Percentiles rank a stretch among this genome's conserved stretches.
Evolutionary conservation across 37 sponge, comb jelly and placozoan genomes (phyloP).

Genomic region (Crambe crambe): DNA sequence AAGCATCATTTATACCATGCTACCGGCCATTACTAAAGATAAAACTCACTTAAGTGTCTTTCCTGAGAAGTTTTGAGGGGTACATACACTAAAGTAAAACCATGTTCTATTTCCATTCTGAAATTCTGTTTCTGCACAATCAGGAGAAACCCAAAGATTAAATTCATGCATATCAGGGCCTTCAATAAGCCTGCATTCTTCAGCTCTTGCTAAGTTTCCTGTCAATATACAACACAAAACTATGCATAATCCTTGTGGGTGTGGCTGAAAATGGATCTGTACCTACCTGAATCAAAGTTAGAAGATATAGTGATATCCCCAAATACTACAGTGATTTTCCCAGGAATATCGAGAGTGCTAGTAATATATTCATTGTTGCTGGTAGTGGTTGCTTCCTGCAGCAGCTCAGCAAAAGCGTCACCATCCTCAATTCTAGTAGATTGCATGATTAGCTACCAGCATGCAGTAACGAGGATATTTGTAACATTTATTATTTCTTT

Average conservation of each 20-base stretch:
- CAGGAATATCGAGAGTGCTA: conserved; percentile 8
- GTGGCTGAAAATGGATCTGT: neutral
- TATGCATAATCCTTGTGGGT: neutral
- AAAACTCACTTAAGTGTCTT: conserved; percentile 53
- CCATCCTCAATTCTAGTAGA: too few species aligned
- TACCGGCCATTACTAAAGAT: too few species aligned
- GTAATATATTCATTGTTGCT: neutral
- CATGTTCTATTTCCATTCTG: conserved; percentile 83
- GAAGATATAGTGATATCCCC: conserved; percentile 65
- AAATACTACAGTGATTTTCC: conserved; percentile 55
- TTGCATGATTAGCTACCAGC: too few species aligned
- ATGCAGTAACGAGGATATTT: too few species aligned
- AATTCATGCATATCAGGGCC: conserved; percentile 52
- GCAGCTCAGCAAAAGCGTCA: too few species aligned
- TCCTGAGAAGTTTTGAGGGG: conserved; percentile 22
- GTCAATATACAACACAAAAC: neutral
- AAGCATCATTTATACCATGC: too few species aligned
- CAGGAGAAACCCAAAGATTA: conserved; percentile 91
- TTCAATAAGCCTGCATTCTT: conserved; percentile 18
- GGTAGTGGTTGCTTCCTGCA: too few species aligned
- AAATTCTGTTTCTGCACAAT: conserved; percentile 85
- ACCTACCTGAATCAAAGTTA: conserved; percentile 87
- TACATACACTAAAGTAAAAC: conserved; percentile 82
- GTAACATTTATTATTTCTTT: too few species aligned
- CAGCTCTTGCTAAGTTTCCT: conserved; percentile 74